Evolutionary conservation across 2,113 vertebrate species (phyloP).

Genomic region (Conger conger): DNA sequence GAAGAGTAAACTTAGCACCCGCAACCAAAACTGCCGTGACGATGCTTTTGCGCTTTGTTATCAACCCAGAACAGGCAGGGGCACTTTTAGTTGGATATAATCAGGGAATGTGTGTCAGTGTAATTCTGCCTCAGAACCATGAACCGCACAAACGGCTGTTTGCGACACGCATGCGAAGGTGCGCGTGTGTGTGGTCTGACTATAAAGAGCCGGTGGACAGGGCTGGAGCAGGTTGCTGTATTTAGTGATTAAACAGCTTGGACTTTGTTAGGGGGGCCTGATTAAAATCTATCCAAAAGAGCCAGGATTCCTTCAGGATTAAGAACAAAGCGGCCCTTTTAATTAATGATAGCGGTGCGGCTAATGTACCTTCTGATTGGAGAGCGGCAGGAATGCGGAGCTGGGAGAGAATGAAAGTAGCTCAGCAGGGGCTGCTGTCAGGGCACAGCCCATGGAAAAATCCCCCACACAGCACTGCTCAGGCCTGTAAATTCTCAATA

Average conservation of each 20-base stretch:
- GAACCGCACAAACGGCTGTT: background rate
- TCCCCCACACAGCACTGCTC: constrained; percentile 28
- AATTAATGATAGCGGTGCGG: constrained; percentile 3
- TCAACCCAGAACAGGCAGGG: background rate
- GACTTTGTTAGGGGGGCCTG: constrained; percentile 1
- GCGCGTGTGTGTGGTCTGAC: background rate
- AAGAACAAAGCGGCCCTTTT: constrained; percentile 10
- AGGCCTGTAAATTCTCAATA: constrained; percentile 47
- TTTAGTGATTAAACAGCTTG: constrained; percentile 13
- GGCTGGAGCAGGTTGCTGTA: constrained; percentile 1
- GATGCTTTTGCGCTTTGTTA: constrained; percentile 2
- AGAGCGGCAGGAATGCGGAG: constrained; percentile 26
- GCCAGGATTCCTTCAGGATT: constrained; percentile 27
- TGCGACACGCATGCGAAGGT: background rate
- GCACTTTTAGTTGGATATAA: background rate
- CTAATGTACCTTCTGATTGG: constrained; percentile 29
- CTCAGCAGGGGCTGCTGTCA: constrained; percentile 28
- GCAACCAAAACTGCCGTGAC: background rate
- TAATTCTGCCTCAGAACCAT: background rate
- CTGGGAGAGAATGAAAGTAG: constrained; percentile 3
- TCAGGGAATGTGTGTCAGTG: background rate
- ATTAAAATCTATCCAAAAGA: constrained; percentile 20
- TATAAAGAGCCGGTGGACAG: background rate
- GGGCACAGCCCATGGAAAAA: constrained; percentile 44
- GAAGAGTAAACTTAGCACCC: background rate